Evolutionary conservation across 2,888 invertebrate species (phyloP).

Genomic region (Tetanocera ferruginea): DNA sequence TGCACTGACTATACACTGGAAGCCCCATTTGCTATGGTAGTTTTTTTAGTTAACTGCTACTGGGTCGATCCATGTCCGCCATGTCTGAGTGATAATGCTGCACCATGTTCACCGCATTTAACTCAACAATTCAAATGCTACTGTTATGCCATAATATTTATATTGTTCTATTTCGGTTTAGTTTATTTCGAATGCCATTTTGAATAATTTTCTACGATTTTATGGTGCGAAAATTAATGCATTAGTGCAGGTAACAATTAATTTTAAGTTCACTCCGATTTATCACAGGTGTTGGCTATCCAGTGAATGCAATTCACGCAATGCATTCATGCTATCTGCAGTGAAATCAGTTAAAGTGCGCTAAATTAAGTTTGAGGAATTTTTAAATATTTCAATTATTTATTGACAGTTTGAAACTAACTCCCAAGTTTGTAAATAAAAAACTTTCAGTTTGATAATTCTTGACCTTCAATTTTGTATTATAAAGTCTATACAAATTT

Average conservation of each 20-base stretch:
- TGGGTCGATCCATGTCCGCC: neutral
- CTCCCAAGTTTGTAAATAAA: no score
- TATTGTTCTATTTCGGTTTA: constrained; percentile 53
- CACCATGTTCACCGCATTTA: constrained; percentile 31
- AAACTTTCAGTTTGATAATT: no score
- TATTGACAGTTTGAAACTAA: no score
- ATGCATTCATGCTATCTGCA: no score
- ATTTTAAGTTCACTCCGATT: constrained; percentile 16
- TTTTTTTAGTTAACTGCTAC: neutral
- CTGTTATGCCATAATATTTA: constrained; percentile 55
- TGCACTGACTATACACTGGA: neutral
- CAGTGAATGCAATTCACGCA: neutral
- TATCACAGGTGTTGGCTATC: neutral
- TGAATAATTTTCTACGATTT: constrained; percentile 58
- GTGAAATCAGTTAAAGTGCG: no score
- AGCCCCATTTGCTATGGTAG: neutral
- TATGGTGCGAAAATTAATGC: constrained; percentile 63
- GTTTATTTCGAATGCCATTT: constrained; percentile 53
- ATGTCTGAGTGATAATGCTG: constrained; percentile 27
- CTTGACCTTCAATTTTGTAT: no score
- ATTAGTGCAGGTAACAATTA: constrained; percentile 57
- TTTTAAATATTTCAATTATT: no score
- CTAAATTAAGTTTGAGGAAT: no score
- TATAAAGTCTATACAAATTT: no score
- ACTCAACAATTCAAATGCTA: constrained; percentile 30